phyloP scores from a whole-genome alignment of 2,797 vertebrate species.

The Schizothorax lantsangensis region DNA sequence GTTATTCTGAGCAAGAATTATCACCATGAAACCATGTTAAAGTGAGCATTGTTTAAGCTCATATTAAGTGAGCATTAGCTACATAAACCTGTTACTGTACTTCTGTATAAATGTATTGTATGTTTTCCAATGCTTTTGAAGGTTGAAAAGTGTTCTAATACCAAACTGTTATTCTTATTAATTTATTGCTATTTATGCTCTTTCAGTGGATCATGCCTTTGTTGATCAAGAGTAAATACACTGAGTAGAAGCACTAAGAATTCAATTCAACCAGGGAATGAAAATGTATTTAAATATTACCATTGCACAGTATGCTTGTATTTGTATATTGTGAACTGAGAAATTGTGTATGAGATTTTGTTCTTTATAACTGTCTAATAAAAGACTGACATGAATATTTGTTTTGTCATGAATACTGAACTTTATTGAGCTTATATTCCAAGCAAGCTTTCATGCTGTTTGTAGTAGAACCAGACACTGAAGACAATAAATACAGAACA shows the following conservation, averaged over 20 bases:
- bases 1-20: neutral
- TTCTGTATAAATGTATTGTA: neutral
- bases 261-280: neutral
- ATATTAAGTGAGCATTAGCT: neutral
- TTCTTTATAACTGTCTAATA: slow-evolving; percentile 16
- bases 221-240: neutral
- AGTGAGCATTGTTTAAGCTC: neutral
- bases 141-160: neutral
- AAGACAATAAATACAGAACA: neutral
- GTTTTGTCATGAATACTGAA: neutral
- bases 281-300: neutral
- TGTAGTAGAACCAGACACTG: neutral
- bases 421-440: neutral
- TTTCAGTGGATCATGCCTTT: neutral
- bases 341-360: neutral
- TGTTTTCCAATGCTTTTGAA: slow-evolving; percentile 1
- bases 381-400: neutral
- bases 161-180: neutral
- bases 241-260: neutral
- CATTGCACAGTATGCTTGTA: neutral
- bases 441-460: neutral
- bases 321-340: neutral
- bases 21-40: neutral
- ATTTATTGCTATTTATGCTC: slow-evolving; percentile 35
- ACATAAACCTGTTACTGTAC: neutral